Evolutionary conservation across 2,113 vertebrate species (phyloP).

Genomic region (Ranitomeya variabilis): DNA sequence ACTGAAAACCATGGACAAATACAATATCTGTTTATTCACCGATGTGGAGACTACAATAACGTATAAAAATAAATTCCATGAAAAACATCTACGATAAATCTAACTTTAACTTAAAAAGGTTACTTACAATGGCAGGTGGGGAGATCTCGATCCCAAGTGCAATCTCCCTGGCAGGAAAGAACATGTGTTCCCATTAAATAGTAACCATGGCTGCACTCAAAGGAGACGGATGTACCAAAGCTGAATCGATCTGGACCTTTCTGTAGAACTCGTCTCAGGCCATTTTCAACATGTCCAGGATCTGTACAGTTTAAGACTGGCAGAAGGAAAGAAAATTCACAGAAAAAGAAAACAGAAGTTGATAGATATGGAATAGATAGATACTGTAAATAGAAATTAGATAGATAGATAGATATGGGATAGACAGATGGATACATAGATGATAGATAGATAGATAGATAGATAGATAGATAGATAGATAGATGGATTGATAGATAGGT

Average conservation of each 20-base stretch:
- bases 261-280: conserved; percentile 83
- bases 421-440: neutral
- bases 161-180: conserved; percentile 93
- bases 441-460: no score
- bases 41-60: neutral
- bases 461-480: no score
- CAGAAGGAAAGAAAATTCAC: conserved; percentile 15
- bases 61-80: no score
- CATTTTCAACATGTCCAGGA: conserved; percentile 91
- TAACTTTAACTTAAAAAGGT: neutral
- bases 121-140: conserved; percentile 95
- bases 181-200: conserved; percentile 91
- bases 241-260: conserved; percentile 89
- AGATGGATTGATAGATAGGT: no score
- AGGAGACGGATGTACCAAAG: conserved; percentile 90
- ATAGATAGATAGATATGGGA: neutral
- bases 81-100: neutral
- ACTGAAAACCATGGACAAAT: conserved; percentile 72
- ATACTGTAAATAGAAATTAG: neutral
- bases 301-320: conserved; percentile 97
- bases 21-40: neutral
- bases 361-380: no score
- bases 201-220: conserved; percentile 90
- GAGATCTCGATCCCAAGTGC: conserved; percentile 92
- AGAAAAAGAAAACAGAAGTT: neutral